These are phyloP conservation scores for Philantomba maxwellii DNA, from an alignment of 2,113 vertebrate species.

Conservation along the genomic window DNA sequence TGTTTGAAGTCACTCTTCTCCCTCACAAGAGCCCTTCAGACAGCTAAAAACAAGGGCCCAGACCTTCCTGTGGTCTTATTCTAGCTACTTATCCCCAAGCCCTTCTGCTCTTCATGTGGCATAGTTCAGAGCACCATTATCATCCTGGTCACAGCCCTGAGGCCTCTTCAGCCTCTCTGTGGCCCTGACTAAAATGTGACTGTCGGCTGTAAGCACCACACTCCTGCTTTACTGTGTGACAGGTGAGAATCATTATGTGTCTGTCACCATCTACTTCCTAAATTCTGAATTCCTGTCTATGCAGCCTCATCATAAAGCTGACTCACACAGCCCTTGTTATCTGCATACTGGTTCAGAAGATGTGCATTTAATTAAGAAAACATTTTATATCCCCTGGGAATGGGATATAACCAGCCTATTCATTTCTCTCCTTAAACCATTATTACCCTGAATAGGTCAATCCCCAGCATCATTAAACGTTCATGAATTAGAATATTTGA, in stretches of 20 bases:
- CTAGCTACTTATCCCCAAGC: not conserved
- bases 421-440: not conserved
- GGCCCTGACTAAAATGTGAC: not conserved
- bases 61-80: not conserved
- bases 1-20: not conserved
- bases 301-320: not conserved
- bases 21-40: not conserved
- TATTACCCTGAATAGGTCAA: not conserved
- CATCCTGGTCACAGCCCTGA: not conserved
- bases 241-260: not conserved
- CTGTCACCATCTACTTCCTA: not conserved
- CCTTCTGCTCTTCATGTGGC: not conserved
- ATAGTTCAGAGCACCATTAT: not conserved
- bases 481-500: constrained; percentile 16
- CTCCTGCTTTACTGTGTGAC: not conserved
- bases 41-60: not conserved
- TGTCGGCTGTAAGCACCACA: not conserved
- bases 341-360: not conserved
- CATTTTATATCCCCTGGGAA: not conserved
- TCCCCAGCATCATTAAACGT: not conserved
- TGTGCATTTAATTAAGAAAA: not conserved
- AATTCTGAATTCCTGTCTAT: not conserved
- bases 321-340: not conserved
- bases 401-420: not conserved
- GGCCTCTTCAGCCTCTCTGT: not conserved